These are phyloP conservation scores for Philereme transversata DNA, from an alignment of 2,888 invertebrate genomes.

Conservation along the genomic window DNA sequence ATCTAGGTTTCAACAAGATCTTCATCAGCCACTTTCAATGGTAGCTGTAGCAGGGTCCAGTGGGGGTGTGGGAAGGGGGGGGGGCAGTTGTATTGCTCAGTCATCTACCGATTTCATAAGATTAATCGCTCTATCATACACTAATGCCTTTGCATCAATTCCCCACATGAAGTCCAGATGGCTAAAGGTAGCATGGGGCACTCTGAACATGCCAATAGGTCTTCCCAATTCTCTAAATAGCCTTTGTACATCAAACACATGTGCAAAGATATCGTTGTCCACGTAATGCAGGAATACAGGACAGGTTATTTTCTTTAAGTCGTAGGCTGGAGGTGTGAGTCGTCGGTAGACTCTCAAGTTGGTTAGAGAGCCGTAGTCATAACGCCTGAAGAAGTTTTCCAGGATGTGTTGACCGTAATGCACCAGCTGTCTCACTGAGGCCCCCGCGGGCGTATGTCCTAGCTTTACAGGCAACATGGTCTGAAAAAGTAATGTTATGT, in stretches of 20 bases:
- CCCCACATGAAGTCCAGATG: conserved; percentile 90
- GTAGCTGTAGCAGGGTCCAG: too few species aligned
- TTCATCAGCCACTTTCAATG: too few species aligned
- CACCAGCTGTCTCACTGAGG: conserved; percentile 86
- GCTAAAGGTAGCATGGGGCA: conserved; percentile 84
- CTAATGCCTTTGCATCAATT: conserved; percentile 81
- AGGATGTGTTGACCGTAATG: conserved; percentile 87
- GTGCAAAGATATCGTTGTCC: conserved; percentile 85
- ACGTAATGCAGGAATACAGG: conserved; percentile 86
- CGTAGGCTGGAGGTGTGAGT: conserved; percentile 80
- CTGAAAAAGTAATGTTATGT: conserved; percentile 52
- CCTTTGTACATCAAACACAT: conserved; percentile 72
- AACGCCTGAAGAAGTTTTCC: conserved; percentile 76
- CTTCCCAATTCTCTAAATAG: conserved; percentile 75
- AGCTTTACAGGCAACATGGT: conserved; percentile 87
- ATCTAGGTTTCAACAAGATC: too few species aligned
- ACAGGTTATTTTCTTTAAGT: conserved; percentile 75
- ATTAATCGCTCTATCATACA: conserved; percentile 83
- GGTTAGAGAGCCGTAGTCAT: conserved; percentile 71
- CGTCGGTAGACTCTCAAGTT: conserved; percentile 82
- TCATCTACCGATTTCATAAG: conserved; percentile 75
- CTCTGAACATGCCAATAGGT: conserved; percentile 75
- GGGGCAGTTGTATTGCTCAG: too few species aligned
- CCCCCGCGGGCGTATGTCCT: conserved; percentile 87
- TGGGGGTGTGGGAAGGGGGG: too few species aligned